Evolutionary conservation across 2,888 invertebrate genomes (phyloP).

Genomic region (Cephus spinipes): DNA sequence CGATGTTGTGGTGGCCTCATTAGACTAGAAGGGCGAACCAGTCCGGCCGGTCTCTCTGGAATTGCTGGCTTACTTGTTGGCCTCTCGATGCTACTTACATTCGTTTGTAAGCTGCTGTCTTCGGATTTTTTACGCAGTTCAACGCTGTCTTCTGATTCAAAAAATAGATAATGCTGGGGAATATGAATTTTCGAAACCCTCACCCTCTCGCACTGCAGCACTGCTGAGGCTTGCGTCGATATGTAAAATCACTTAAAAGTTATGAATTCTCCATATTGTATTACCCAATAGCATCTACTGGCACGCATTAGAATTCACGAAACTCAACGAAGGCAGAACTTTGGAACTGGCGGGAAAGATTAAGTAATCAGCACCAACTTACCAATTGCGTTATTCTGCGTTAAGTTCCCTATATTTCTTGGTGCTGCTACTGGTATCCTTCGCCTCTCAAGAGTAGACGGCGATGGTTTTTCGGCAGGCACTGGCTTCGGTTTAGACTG

Average conservation of each 20-base stretch:
- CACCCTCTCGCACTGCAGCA: too few species aligned
- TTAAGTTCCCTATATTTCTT: conserved; percentile 60
- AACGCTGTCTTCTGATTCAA: conserved; percentile 62
- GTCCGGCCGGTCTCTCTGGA: conserved; percentile 82
- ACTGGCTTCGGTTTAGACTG: conserved; percentile 48
- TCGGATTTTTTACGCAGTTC: conserved; percentile 68
- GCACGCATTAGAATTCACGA: conserved; percentile 26
- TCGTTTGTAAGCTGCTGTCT: conserved; percentile 40
- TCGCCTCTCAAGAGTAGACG: conserved; percentile 63
- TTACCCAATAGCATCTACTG: too few species aligned
- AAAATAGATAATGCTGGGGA: too few species aligned
- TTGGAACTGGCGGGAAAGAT: conserved; percentile 10
- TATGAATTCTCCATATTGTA: too few species aligned
- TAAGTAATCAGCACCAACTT: conserved; percentile 23
- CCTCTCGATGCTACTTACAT: conserved; percentile 33
- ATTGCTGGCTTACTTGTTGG: conserved; percentile 77
- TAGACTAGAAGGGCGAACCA: conserved; percentile 70
- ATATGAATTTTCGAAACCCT: too few species aligned
- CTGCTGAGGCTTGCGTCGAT: too few species aligned
- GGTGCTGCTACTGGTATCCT: conserved; percentile 72
- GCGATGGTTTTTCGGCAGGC: conserved; percentile 55
- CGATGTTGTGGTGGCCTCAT: conserved; percentile 52
- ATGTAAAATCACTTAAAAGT: too few species aligned
- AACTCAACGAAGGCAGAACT: conserved; percentile 22
- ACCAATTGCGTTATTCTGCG: conserved; percentile 39